A percentile compares a stretch with the other conserved stretches of the same genome.
Evolutionary conservation across 2,797 vertebrate species (phyloP).

Genomic region (Phrynocephalus vlangalii): DNA sequence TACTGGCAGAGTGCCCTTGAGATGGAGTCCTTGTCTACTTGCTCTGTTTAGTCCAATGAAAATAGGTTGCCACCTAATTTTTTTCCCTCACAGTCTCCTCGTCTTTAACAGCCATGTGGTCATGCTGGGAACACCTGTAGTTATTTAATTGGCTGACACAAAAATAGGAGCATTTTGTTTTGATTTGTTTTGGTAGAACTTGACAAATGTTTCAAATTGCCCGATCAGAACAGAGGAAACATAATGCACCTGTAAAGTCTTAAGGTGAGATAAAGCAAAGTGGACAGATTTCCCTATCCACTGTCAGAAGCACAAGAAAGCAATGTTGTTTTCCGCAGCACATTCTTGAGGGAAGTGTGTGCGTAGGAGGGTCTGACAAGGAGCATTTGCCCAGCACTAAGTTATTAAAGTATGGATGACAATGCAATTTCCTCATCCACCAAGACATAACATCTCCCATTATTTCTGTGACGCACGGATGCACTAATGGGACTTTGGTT

Average conservation of each 20-base stretch:
- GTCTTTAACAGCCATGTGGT: no score
- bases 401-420: neutral
- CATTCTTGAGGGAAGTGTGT: neutral
- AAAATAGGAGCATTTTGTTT: neutral
- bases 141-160: neutral
- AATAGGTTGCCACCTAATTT: no score
- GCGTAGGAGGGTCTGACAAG: neutral
- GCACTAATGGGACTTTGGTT: neutral
- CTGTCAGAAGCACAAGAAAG: neutral
- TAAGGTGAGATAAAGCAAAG: neutral
- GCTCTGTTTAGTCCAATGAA: no score
- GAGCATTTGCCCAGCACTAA: neutral
- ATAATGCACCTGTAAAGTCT: neutral
- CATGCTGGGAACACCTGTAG: neutral
- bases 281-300: neutral
- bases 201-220: neutral
- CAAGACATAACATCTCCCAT: neutral
- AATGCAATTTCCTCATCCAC: neutral
- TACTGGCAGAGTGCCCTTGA: no score
- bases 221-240: neutral
- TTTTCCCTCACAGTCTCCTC: neutral
- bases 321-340: neutral
- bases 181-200: neutral
- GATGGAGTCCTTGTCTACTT: no score
- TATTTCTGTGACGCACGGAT: neutral